Conservation (phyloP, 2,888 invertebrate genomes). For the Rhodophaea formosa region DNA sequence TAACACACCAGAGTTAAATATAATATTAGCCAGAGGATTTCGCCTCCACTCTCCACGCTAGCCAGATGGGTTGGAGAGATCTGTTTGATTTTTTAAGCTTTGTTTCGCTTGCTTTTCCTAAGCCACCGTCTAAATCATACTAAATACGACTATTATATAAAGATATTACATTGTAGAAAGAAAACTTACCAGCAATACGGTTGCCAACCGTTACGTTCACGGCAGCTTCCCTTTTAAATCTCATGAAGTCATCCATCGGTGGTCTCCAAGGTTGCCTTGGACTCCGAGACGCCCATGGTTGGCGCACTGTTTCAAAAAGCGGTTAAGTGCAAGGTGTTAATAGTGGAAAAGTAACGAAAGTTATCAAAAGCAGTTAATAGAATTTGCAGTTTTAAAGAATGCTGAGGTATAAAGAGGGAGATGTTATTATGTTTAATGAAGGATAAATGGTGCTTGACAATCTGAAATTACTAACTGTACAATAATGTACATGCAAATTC, state of each 20-base stretch:
- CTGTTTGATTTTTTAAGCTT: too few species aligned
- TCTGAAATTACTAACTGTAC: too few species aligned
- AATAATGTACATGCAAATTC: too few species aligned
- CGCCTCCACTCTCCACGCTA: too few species aligned
- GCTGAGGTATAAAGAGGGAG: background rate
- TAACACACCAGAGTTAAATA: too few species aligned
- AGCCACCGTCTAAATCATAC: too few species aligned
- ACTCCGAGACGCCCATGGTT: constrained; percentile 2
- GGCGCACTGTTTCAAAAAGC: constrained; percentile 5
- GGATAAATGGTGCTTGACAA: background rate
- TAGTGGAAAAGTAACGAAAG: background rate
- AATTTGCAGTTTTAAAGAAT: background rate
- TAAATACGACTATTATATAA: too few species aligned
- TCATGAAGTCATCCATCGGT: constrained; percentile 11
- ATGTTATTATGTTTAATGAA: background rate
- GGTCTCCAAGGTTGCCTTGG: constrained; percentile 4
- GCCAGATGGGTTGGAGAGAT: too few species aligned
- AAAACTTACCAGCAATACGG: constrained; percentile 45
- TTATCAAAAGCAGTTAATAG: background rate
- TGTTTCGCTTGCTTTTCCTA: too few species aligned
- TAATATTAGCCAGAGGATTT: too few species aligned
- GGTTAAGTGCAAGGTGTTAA: background rate
- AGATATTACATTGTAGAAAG: too few species aligned
- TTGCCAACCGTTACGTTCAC: constrained; percentile 36
- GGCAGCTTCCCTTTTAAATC: constrained; percentile 24